These are phyloP conservation scores for Oryzias javanicus DNA, from an alignment of 2,113 vertebrate genomes.

Conservation along the genomic window DNA sequence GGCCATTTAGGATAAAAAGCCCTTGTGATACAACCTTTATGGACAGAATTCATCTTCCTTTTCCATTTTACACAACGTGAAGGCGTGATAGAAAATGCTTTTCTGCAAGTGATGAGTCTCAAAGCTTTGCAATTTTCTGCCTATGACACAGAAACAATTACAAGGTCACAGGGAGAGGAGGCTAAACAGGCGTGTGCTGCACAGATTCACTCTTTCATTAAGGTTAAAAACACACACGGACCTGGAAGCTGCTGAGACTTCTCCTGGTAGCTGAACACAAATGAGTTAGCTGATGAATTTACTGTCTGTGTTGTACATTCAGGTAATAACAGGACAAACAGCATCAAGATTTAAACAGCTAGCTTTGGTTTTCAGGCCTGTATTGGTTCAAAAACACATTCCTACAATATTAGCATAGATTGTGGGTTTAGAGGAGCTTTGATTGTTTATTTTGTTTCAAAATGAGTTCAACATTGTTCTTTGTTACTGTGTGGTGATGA, in stretches of 20 bases:
- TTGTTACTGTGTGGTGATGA: conserved; percentile 79
- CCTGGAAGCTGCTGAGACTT: conserved; percentile 14
- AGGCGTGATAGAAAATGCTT: conserved; percentile 77
- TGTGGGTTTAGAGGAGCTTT: conserved; percentile 57
- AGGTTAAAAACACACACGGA: conserved; percentile 8
- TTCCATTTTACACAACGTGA: conserved; percentile 89
- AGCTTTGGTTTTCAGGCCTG: conserved; percentile 32
- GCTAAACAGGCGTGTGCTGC: conserved; percentile 50
- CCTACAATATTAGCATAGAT: conserved; percentile 65
- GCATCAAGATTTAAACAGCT: conserved; percentile 48
- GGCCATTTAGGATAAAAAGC: conserved; percentile 99
- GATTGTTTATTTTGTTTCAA: conserved; percentile 56
- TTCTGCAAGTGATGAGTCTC: conserved; percentile 64
- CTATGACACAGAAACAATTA: conserved; percentile 73
- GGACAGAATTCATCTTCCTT: conserved; percentile 99
- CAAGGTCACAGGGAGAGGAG: conserved; percentile 72
- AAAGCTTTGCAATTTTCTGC: conserved; percentile 73
- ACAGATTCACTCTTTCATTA: conserved; percentile 43
- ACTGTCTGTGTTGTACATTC: conserved; percentile 7
- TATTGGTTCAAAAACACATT: conserved; percentile 64
- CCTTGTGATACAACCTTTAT: conserved; percentile 98
- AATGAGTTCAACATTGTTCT: conserved; percentile 68
- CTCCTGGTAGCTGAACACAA: not conserved
- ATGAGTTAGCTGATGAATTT: too few species aligned
- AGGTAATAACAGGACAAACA: conserved; percentile 32